Percentiles rank a stretch among this genome's conserved stretches.
Evolutionary conservation across 2,113 vertebrate genomes (phyloP).

Genomic region (Crotalus tigris): DNA sequence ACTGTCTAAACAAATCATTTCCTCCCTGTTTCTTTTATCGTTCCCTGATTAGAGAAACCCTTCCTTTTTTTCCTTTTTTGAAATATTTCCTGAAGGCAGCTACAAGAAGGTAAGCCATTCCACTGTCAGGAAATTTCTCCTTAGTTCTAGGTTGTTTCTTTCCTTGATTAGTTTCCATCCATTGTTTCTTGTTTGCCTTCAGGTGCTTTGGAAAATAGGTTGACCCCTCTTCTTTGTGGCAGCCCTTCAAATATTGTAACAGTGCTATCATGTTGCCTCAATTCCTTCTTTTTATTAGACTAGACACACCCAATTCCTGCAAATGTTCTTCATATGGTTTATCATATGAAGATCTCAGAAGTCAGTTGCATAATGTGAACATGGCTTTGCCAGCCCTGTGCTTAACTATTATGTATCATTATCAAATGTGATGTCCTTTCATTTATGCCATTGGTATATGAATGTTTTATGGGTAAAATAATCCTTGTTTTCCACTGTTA

Average conservation of each 20-base stretch:
- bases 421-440: background rate
- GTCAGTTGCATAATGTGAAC: background rate
- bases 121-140: background rate
- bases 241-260: background rate
- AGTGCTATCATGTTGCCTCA: background rate
- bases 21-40: background rate
- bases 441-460: background rate
- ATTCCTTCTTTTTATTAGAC: background rate
- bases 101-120: background rate
- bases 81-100: background rate
- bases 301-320: background rate
- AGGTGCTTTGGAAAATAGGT: background rate
- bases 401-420: background rate
- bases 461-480: background rate
- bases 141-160: background rate
- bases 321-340: background rate
- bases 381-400: too few species aligned
- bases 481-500: background rate
- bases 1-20: background rate
- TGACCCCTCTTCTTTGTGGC: background rate
- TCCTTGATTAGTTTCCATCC: background rate
- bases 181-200: background rate
- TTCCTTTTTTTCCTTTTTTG: background rate
- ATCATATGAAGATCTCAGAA: background rate
- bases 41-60: background rate